These are phyloP conservation scores for Andrena cerasifolii DNA, from an alignment of 1,140 invertebrate genomes.

Conservation along the genomic window DNA sequence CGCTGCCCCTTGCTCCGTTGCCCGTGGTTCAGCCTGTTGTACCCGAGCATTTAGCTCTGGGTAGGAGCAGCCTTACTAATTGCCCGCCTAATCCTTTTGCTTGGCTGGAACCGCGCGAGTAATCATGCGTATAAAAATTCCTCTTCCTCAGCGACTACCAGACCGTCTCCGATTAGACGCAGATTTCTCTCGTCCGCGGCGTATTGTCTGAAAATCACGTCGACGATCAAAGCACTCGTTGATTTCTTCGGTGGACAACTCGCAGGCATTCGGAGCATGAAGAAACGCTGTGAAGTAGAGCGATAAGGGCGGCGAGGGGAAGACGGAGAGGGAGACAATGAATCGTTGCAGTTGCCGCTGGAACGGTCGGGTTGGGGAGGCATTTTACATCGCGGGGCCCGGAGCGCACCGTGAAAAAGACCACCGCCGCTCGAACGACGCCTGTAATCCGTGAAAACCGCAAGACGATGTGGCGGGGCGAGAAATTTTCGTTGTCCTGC, in stretches of 20 bases:
- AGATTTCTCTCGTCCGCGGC: too few relatives aligned
- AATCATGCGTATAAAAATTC: too few relatives aligned
- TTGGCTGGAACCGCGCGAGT: too few relatives aligned
- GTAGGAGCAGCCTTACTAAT: neutral
- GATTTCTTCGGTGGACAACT: constrained; percentile 12
- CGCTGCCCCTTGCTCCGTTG: too few relatives aligned
- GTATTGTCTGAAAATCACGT: neutral
- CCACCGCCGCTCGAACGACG: neutral
- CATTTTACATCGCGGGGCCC: constrained; percentile 2
- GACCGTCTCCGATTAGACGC: too few relatives aligned
- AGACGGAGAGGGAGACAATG: neutral
- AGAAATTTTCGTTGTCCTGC: constrained; percentile 44
- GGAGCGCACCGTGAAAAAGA: neutral
- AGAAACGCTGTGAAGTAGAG: constrained; percentile 4
- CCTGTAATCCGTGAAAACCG: constrained; percentile 41
- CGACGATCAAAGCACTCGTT: neutral
- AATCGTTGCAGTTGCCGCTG: constrained; percentile 20
- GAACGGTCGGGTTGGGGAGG: neutral
- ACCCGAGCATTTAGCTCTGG: neutral
- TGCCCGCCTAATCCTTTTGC: neutral
- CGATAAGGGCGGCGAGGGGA: too few relatives aligned
- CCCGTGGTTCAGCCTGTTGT: neutral
- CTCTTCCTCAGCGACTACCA: too few relatives aligned
- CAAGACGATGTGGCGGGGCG: constrained; percentile 39
- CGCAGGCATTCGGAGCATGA: constrained; percentile 34